Evolutionary conservation across 2,113 vertebrate genomes (phyloP).

Genomic region (Anarhynchus alexandrinus): DNA sequence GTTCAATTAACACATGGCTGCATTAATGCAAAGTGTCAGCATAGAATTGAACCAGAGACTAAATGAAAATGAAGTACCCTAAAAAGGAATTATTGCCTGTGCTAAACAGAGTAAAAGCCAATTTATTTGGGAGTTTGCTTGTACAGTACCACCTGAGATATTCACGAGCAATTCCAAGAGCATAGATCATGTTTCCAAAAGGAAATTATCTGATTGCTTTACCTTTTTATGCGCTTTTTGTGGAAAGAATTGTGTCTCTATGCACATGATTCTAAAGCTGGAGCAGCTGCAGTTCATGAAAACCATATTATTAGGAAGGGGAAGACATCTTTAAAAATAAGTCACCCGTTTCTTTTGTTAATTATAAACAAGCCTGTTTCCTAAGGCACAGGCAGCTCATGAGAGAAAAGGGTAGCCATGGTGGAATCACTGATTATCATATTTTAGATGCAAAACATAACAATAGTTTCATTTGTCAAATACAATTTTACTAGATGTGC

Average conservation of each 20-base stretch:
- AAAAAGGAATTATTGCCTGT: constrained; percentile 6
- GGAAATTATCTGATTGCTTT: not conserved
- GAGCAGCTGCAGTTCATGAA: constrained; percentile 12
- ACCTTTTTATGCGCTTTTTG: not conserved
- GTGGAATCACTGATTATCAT: not conserved
- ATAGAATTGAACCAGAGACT: not conserved
- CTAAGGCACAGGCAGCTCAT: not conserved
- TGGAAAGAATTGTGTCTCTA: not conserved
- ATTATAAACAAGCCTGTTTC: not conserved
- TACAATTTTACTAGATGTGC: not conserved
- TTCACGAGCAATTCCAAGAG: not conserved
- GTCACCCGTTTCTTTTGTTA: not conserved
- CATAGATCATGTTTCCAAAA: not conserved
- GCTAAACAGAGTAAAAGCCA: constrained; percentile 16
- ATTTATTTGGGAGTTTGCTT: constrained; percentile 18
- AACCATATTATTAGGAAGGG: not conserved
- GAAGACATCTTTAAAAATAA: constrained; percentile 4
- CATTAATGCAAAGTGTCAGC: constrained; percentile 33
- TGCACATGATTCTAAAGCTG: not conserved
- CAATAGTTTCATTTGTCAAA: not conserved
- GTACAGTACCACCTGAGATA: constrained; percentile 15
- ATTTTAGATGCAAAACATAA: not conserved
- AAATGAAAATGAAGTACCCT: constrained; percentile 29
- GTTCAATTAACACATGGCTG: constrained; percentile 58
- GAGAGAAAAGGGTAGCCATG: not conserved